phyloP scores from a whole-genome alignment of 1,140 invertebrate species.

The Trigoniulus corallinus region DNA sequence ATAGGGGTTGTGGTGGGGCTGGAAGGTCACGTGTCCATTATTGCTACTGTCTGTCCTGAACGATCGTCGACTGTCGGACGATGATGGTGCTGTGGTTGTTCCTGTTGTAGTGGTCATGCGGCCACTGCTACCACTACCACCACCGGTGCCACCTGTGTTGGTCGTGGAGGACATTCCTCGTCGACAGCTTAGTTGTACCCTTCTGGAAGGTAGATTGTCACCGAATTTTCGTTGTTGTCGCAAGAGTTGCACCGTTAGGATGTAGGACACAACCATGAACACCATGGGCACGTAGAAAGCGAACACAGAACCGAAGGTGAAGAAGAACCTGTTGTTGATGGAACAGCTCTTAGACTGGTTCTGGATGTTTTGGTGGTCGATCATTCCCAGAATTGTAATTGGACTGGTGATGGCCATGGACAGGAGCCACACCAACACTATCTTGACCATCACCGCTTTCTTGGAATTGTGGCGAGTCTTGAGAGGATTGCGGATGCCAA shows the following conservation, averaged over 20 bases:
- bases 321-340: conserved; percentile 72
- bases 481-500: conserved; percentile 78
- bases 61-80: not conserved
- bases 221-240: conserved; percentile 29
- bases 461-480: conserved; percentile 55
- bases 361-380: conserved; percentile 28
- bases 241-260: conserved; percentile 67
- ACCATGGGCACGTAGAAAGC: conserved; percentile 42
- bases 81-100: not conserved
- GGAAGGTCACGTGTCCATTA: not conserved
- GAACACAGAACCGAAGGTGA: conserved; percentile 70
- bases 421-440: conserved; percentile 65
- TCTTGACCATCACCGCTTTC: conserved; percentile 58
- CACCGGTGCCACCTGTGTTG: conserved; percentile 7
- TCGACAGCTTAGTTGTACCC: conserved; percentile 1
- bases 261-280: conserved; percentile 37
- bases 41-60: not conserved
- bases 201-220: not conserved
- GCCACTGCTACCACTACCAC: not conserved
- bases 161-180: too few relatives aligned
- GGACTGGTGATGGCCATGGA: conserved; percentile 73
- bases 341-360: conserved; percentile 46
- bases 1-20: not conserved
- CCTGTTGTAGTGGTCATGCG: not conserved
- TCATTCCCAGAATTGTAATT: conserved; percentile 66